Percentiles rank a stretch among this genome's conserved stretches.
These are phyloP conservation scores for Acleris laterana DNA, from an alignment of 2,888 invertebrate genomes.

Conservation along the genomic window DNA sequence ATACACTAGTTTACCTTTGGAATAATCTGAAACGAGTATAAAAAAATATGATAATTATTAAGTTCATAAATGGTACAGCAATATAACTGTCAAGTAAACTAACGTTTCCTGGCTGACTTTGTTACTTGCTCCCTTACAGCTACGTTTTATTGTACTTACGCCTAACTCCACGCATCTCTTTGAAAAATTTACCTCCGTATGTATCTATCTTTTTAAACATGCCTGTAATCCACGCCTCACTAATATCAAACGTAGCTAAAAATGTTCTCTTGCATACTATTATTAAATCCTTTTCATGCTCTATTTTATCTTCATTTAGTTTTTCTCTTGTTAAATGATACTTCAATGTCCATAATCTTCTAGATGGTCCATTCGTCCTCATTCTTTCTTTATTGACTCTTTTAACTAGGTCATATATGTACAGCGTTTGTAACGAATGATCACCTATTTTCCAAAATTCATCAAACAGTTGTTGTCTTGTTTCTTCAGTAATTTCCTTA, in stretches of 20 bases:
- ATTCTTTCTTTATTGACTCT: not conserved
- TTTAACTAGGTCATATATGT: not conserved
- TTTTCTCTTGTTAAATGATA: not conserved
- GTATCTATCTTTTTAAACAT: not conserved
- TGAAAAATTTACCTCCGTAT: not conserved
- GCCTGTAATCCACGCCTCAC: not conserved
- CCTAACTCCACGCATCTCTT: not conserved
- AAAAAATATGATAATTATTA: too few relatives aligned
- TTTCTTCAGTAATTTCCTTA: not conserved
- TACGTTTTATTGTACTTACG: too few relatives aligned
- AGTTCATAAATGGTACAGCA: too few relatives aligned
- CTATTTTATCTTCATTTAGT: not conserved
- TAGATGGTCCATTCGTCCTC: not conserved
- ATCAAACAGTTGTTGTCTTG: not conserved
- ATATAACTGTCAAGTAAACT: too few relatives aligned
- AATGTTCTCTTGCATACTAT: constrained; percentile 1
- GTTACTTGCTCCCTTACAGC: too few relatives aligned
- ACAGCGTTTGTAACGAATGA: not conserved
- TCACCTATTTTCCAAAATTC: not conserved
- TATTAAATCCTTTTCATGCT: not conserved
- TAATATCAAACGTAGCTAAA: not conserved
- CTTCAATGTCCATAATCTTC: not conserved
- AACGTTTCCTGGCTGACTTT: too few relatives aligned
- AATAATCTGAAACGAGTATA: too few relatives aligned
- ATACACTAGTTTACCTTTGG: too few relatives aligned